Conservation (phyloP, 2,113 vertebrate species). For the Chascanopsetta lugubris region DNA sequence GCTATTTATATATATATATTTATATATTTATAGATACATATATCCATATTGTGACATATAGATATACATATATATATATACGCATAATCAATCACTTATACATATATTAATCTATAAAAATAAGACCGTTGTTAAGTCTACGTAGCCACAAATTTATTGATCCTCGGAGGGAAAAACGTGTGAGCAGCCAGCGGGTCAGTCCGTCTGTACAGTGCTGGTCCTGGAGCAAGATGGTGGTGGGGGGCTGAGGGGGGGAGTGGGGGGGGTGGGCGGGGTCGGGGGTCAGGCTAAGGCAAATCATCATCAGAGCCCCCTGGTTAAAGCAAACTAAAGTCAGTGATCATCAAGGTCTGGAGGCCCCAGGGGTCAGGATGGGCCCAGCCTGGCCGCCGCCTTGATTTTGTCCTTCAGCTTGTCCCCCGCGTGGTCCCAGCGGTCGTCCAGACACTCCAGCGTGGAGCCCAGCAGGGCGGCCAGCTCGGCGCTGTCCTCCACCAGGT, state of each 20-base stretch:
- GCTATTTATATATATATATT: conserved; percentile 53
- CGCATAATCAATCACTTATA: conserved; percentile 69
- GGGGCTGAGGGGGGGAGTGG: conserved; percentile 35
- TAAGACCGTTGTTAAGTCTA: conserved; percentile 85
- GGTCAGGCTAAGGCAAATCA: conserved; percentile 64
- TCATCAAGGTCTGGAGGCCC: conserved; percentile 33
- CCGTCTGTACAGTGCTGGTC: conserved; percentile 69
- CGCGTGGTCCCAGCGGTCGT: conserved; percentile 74
- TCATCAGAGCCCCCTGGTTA: conserved; percentile 47
- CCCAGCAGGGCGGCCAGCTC: conserved; percentile 91
- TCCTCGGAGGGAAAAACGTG: conserved; percentile 56
- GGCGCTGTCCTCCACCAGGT: conserved; percentile 91
- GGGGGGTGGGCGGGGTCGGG: conserved; percentile 33
- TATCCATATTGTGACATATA: conserved; percentile 21
- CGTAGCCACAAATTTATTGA: conserved; percentile 80
- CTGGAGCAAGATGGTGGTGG: too few species aligned
- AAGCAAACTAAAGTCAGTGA: conserved; percentile 55
- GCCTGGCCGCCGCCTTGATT: conserved; percentile 60
- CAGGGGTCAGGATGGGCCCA: conserved; percentile 69
- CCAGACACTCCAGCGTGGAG: conserved; percentile 89
- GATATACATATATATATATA: conserved; percentile 30
- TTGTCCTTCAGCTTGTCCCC: conserved; percentile 69
- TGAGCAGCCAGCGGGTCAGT: conserved; percentile 61
- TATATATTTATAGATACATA: conserved; percentile 30
- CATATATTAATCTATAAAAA: conserved; percentile 84